Conservation (phyloP, 2,888 invertebrate species). For the Apotomis betuletana region DNA sequence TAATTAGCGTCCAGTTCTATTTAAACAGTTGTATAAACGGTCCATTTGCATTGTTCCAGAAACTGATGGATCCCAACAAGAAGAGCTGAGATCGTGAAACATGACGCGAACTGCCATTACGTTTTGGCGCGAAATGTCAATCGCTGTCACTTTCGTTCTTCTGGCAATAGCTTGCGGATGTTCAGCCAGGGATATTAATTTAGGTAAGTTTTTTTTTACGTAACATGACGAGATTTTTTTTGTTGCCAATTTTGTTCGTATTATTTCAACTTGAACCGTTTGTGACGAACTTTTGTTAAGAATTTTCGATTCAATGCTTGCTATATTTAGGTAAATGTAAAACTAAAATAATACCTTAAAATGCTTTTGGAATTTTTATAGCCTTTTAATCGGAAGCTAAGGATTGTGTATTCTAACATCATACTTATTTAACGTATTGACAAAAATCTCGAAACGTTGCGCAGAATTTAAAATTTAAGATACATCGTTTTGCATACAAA, state of each 20-base stretch:
- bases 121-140: conserved; percentile 77
- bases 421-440: conserved; percentile 48
- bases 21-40: conserved; percentile 24
- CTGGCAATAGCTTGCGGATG: conserved; percentile 63
- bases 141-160: conserved; percentile 64
- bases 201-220: conserved; percentile 65
- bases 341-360: conserved; percentile 14
- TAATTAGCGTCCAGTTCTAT: conserved; percentile 18
- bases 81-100: conserved; percentile 70
- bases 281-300: conserved; percentile 3
- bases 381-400: conserved; percentile 27
- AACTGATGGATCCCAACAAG: conserved; percentile 78
- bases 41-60: conserved; percentile 68
- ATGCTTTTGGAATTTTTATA: conserved; percentile 39
- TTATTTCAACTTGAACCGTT: not conserved
- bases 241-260: too few relatives aligned
- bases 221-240: not conserved
- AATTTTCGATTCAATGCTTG: not conserved
- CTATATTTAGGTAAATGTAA: not conserved
- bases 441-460: conserved; percentile 65
- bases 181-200: conserved; percentile 72
- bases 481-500: conserved; percentile 57
- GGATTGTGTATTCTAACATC: conserved; percentile 66
- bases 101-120: conserved; percentile 70
- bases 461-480: conserved; percentile 65